Evolutionary conservation across 2,888 invertebrate species (phyloP), one percentile per base, ranked within the genome.

Genomic region (Pristionchus japonicus): DNA sequence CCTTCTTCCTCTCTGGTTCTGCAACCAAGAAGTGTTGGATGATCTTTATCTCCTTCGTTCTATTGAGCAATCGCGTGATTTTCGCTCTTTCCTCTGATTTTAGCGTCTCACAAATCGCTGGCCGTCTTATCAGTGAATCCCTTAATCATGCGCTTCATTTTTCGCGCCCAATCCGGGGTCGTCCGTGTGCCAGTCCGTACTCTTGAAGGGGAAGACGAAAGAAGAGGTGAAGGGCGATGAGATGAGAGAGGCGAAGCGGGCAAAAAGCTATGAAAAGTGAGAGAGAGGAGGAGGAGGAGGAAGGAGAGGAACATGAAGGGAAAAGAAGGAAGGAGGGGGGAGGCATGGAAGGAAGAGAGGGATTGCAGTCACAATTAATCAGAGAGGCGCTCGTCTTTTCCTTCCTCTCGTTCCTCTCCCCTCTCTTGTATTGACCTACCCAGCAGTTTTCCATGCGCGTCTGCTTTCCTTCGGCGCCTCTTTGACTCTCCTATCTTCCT

Each of bases 341-440:
- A 64, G 64, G 31, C 31, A 64, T 31, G 64, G 31, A 13, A 64
- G 74, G n/a, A 43, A 20, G 20, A 70, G 7, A 17, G 37, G 11
- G 70, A 37, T n/a, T n/a, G 27, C 37, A 37, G 70, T 37, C 74
- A 77, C 43, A 77, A 77, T 77, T 77, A 77, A 77, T 77, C 74
- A 77, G 43, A 77, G 43, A n/a, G 20, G 1, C 40, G 74, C 43
- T 43, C 43, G n/a, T n/a, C n/a, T n/a, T n/a, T n/a, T n/a, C n/a
- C n/a, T 37, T 74, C 37, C 40, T 23, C 20, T 37, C 70, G 23
- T 27, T 34, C 70, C 74, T 77, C 74, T 43, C 74, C 2, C 31
- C 23, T 40, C 74, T 37, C 40, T 31, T 40, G 23, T 43, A 27
- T n/a, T 70, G 70, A 64, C 31, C 31, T 70, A 37, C 70, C 34